phyloP scores from a whole-genome alignment of 2,797 vertebrate species.

The Heliangelus exortis region DNA sequence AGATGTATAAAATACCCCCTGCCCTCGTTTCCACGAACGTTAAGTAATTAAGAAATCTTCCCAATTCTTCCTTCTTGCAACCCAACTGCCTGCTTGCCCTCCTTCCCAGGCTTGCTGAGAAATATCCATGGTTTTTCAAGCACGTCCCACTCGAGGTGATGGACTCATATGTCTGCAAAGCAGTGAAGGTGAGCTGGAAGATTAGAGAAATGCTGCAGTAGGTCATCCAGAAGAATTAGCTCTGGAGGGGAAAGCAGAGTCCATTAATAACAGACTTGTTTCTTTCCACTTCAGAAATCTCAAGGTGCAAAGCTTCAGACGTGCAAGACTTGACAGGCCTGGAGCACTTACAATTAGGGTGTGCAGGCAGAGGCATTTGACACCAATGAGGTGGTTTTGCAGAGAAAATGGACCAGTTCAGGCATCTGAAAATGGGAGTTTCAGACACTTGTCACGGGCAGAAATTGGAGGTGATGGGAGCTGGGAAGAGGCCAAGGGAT shows the following conservation, averaged over 20 bases:
- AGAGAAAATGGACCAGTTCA: neutral
- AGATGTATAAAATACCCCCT: neutral
- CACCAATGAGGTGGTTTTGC: neutral
- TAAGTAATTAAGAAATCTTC: neutral
- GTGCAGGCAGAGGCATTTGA: neutral
- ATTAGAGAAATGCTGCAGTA: constrained; percentile 24
- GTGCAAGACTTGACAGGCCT: constrained; percentile 40
- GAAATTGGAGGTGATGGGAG: neutral
- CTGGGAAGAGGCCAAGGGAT: neutral
- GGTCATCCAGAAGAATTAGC: constrained; percentile 59
- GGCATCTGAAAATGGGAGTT: neutral
- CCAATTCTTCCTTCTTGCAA: neutral
- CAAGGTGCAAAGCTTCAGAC: constrained; percentile 48
- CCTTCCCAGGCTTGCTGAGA: neutral
- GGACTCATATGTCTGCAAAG: neutral
- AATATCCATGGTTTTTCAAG: neutral
- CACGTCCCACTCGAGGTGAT: neutral
- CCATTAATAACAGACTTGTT: constrained; percentile 48
- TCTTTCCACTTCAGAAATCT: constrained; percentile 49
- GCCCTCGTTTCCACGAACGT: neutral
- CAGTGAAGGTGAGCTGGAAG: neutral
- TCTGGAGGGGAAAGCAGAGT: constrained; percentile 38
- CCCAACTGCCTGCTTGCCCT: neutral
- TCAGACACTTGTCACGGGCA: neutral
- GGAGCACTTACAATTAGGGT: neutral